These are phyloP conservation scores for Melanotaenia parkinsoni DNA, from an alignment of 2,797 vertebrate genomes.

Conservation along the genomic window DNA sequence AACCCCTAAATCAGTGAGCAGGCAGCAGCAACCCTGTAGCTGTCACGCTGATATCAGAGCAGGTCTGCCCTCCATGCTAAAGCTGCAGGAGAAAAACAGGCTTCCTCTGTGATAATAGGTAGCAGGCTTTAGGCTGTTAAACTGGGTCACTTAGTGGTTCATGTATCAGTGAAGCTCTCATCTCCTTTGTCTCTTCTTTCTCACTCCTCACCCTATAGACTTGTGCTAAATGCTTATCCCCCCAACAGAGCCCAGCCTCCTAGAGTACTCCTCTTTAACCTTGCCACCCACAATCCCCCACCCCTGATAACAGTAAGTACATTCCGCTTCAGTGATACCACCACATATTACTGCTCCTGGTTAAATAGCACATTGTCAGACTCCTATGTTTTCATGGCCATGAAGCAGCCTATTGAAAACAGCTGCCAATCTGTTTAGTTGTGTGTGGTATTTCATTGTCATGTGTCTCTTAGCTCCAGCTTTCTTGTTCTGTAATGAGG, in stretches of 20 bases:
- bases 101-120: constrained; percentile 71
- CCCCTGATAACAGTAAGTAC: constrained; percentile 52
- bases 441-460: constrained; percentile 55
- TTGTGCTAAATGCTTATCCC: constrained; percentile 34
- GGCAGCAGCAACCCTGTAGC: constrained; percentile 66
- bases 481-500: constrained; percentile 51
- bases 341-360: constrained; percentile 29
- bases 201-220: constrained; percentile 23
- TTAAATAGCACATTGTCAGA: constrained; percentile 20
- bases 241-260: constrained; percentile 27
- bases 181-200: constrained; percentile 18
- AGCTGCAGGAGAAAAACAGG: constrained; percentile 60
- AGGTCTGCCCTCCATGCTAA: constrained; percentile 48
- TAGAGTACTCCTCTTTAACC: constrained; percentile 15
- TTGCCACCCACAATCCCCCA: constrained; percentile 26
- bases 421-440: constrained; percentile 31
- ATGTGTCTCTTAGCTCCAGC: constrained; percentile 40
- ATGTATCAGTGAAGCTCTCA: constrained; percentile 50
- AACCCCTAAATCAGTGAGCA: constrained; percentile 67
- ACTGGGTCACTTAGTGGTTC: constrained; percentile 69
- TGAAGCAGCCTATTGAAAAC: constrained; percentile 38
- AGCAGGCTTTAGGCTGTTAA: constrained; percentile 67
- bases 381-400: constrained; percentile 43
- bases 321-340: constrained; percentile 61
- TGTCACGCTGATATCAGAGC: constrained; percentile 69